These are phyloP conservation scores for Odontomyia ornata DNA, from an alignment of 2,888 invertebrate species.

Conservation along the genomic window DNA sequence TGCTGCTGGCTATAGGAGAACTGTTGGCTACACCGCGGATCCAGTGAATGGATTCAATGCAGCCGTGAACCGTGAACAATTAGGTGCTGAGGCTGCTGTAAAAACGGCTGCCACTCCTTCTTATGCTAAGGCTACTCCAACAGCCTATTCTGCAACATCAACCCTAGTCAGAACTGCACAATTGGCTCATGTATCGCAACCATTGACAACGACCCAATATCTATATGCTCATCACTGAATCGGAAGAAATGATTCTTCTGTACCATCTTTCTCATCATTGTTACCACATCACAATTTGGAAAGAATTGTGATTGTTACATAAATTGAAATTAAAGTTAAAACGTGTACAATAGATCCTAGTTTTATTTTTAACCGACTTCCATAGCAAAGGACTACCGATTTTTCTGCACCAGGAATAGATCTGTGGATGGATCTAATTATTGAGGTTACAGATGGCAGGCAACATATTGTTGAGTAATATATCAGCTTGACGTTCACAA, in stretches of 20 bases:
- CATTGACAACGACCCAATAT: constrained; percentile 17
- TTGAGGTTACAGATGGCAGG: too few species aligned
- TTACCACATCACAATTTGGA: constrained; percentile 15
- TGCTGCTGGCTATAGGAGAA: constrained; percentile 63
- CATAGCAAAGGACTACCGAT: too few species aligned
- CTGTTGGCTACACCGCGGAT: constrained; percentile 64
- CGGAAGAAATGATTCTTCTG: background rate
- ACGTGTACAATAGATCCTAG: constrained; percentile 35
- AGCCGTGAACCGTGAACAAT: constrained; percentile 58
- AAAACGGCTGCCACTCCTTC: constrained; percentile 31
- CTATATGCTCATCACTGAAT: constrained; percentile 37
- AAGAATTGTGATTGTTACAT: constrained; percentile 26
- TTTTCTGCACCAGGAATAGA: too few species aligned
- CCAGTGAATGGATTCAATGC: constrained; percentile 64
- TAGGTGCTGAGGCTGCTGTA: constrained; percentile 33
- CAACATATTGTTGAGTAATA: too few species aligned
- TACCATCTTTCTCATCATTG: constrained; percentile 10
- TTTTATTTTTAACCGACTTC: too few species aligned
- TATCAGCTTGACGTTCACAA: too few species aligned
- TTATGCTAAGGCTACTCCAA: constrained; percentile 42
- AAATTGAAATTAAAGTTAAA: constrained; percentile 34
- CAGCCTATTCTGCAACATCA: constrained; percentile 22
- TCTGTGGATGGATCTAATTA: too few species aligned
- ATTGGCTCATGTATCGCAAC: constrained; percentile 48
- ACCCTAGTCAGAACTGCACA: constrained; percentile 46